phyloP scores from a whole-genome alignment of 2,888 invertebrate genomes.

The Lasioglossum malachurum region DNA sequence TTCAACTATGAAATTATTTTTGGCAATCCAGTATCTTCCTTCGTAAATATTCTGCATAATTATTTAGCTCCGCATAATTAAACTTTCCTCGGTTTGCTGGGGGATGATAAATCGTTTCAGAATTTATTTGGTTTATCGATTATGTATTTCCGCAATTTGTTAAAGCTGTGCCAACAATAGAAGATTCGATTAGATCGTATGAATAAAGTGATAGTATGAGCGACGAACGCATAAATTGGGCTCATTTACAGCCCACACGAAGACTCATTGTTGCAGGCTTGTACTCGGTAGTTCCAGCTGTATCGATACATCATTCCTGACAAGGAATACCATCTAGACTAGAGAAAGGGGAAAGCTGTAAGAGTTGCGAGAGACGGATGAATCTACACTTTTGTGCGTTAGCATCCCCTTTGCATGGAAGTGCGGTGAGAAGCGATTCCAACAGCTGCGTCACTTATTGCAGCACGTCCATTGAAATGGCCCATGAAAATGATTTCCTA shows the following conservation, averaged over 20 bases:
- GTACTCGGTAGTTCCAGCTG: conserved; percentile 24
- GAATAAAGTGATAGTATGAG: not conserved
- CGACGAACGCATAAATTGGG: not conserved
- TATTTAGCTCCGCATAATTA: not conserved
- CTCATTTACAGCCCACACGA: conserved; percentile 36
- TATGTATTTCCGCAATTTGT: not conserved
- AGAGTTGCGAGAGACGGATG: conserved; percentile 44
- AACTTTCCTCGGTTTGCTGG: too few species aligned
- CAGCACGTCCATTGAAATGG: conserved; percentile 60
- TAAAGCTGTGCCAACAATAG: too few species aligned
- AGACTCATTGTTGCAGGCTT: conserved; percentile 41
- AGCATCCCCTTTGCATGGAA: conserved; percentile 23
- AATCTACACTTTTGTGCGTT: conserved; percentile 52
- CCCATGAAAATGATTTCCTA: not conserved
- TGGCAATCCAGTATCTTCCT: not conserved
- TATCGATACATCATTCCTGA: conserved; percentile 62
- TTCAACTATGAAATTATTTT: not conserved
- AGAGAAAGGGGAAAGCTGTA: conserved; percentile 22
- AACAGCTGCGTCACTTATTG: conserved; percentile 65
- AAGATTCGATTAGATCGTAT: not conserved
- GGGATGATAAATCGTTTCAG: too few species aligned
- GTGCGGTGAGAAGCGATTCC: conserved; percentile 60
- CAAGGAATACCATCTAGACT: conserved; percentile 32
- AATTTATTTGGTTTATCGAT: not conserved
- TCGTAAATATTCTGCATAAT: not conserved